phyloP scores from a whole-genome alignment of 37 sponge, comb jelly and placozoan genomes.

The Geodia barretti region DNA sequence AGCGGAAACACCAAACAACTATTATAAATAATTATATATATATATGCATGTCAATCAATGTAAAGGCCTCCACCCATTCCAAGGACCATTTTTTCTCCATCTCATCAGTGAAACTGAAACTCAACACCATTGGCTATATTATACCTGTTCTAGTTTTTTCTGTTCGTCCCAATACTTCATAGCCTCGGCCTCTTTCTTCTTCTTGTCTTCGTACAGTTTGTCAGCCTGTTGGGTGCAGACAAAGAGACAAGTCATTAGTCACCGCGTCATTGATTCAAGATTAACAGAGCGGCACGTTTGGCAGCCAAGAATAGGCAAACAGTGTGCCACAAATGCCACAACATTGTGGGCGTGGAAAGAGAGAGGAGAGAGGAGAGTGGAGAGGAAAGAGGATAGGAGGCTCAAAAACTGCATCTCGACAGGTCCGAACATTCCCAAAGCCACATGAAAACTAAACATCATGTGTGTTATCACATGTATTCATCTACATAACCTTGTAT shows the following conservation, averaged over 20 bases:
- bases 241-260: neutral
- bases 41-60: constrained; percentile 7
- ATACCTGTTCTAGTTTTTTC: constrained; percentile 43
- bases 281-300: too few relatives aligned
- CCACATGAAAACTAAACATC: neutral
- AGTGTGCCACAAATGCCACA: too few relatives aligned
- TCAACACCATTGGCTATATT: too few relatives aligned
- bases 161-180: constrained; percentile 45
- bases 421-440: too few relatives aligned
- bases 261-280: constrained; percentile 6
- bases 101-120: too few relatives aligned
- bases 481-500: too few relatives aligned
- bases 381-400: neutral
- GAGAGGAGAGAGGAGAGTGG: neutral
- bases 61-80: constrained; percentile 16
- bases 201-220: constrained; percentile 40
- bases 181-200: constrained; percentile 36
- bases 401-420: too few relatives aligned
- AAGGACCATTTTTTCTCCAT: neutral
- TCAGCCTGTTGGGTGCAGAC: constrained; percentile 63
- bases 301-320: too few relatives aligned
- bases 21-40: constrained; percentile 2
- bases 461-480: neutral
- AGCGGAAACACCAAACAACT: neutral
- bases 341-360: too few relatives aligned